Conservation (phyloP, 2,113 vertebrate genomes). For the Pampusana beccarii region DNA sequence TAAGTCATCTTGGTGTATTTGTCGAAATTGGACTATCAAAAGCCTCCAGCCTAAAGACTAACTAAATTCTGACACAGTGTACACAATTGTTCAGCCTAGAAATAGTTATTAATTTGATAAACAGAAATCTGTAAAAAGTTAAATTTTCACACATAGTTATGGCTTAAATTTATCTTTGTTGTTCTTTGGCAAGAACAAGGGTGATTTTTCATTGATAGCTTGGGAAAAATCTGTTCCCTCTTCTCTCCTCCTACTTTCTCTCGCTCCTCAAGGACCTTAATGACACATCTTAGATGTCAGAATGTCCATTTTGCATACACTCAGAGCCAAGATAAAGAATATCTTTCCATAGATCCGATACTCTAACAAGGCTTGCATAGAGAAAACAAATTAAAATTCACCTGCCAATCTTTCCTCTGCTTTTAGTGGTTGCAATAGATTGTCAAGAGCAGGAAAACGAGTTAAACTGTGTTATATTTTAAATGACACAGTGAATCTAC, state of each 20-base stretch:
- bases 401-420: background rate
- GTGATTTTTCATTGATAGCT: background rate
- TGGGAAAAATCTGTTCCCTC: background rate
- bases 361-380: background rate
- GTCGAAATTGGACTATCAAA: background rate
- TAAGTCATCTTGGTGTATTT: background rate
- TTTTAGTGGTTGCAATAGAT: conserved; percentile 13
- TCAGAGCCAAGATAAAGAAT: background rate
- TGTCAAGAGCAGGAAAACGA: conserved; percentile 1
- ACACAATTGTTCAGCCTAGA: background rate
- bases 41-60: background rate
- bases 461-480: conserved; percentile 43
- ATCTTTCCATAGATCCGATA: background rate
- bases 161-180: background rate
- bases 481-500: conserved; percentile 57
- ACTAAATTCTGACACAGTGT: background rate
- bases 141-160: background rate
- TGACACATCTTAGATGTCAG: background rate
- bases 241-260: background rate
- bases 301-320: background rate
- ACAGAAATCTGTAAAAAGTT: background rate
- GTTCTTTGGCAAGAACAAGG: background rate
- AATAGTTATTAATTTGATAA: background rate
- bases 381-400: conserved; percentile 19
- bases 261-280: background rate